Evolutionary conservation across 2,113 vertebrate species (phyloP).

Genomic region (Pterocles gutturalis): DNA sequence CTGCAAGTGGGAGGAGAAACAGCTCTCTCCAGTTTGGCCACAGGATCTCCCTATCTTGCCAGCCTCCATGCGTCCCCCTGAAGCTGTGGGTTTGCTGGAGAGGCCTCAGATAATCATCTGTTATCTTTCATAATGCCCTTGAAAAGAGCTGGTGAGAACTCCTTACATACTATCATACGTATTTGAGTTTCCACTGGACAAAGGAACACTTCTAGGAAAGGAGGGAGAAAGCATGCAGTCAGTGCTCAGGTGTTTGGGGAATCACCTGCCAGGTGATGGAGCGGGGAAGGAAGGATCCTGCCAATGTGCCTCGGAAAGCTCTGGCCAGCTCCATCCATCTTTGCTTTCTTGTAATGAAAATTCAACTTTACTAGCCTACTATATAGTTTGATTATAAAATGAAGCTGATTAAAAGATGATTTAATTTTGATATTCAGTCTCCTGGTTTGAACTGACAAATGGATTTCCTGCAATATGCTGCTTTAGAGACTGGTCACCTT

Average conservation of each 20-base stretch:
- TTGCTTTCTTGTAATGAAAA: background rate
- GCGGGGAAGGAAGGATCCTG: background rate
- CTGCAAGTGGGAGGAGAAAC: conserved; percentile 42
- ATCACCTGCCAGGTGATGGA: background rate
- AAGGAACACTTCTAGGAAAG: background rate
- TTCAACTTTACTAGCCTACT: background rate
- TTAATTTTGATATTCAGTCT: background rate
- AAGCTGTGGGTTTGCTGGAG: background rate
- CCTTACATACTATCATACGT: background rate
- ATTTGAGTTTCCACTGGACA: background rate
- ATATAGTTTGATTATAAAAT: background rate
- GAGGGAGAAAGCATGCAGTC: background rate
- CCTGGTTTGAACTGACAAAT: background rate
- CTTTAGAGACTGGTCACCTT: background rate
- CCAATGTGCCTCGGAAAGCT: background rate
- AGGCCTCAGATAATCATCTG: conserved; percentile 35
- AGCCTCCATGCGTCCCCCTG: background rate
- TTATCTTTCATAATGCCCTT: background rate
- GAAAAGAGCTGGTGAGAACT: background rate
- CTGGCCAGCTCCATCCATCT: background rate
- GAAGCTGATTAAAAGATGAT: background rate
- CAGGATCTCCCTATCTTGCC: conserved; percentile 16
- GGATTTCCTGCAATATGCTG: background rate
- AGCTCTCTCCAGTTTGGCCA: conserved; percentile 30
- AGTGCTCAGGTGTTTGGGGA: background rate